Evolutionary conservation across 2,888 invertebrate genomes (phyloP).

Genomic region (Aphidoletes aphidimyza): DNA sequence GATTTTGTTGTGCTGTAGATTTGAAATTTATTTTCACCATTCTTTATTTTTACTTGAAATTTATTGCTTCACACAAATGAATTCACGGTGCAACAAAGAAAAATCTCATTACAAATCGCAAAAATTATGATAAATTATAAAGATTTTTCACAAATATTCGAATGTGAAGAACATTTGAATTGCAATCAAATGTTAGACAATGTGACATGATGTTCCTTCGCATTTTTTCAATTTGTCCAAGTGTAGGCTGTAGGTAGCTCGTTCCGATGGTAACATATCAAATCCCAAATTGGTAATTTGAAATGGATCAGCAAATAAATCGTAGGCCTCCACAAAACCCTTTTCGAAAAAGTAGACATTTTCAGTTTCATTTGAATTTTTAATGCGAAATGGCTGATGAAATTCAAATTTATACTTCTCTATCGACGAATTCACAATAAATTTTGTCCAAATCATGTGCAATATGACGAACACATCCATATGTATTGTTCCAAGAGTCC

Average conservation of each 20-base stretch:
- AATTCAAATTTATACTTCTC: constrained; percentile 63
- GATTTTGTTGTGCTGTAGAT: too few species aligned
- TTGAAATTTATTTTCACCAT: too few species aligned
- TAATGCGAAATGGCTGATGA: too few species aligned
- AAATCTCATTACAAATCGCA: too few species aligned
- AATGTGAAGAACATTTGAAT: too few species aligned
- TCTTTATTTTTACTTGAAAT: too few species aligned
- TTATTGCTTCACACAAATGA: too few species aligned
- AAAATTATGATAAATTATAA: too few species aligned
- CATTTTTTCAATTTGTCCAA: constrained; percentile 63
- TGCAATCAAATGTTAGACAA: background rate
- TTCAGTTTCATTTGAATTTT: too few species aligned
- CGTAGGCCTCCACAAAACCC: constrained; percentile 82
- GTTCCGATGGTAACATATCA: constrained; percentile 68
- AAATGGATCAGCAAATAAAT: constrained; percentile 75
- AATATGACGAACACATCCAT: constrained; percentile 78
- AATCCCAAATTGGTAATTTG: constrained; percentile 76
- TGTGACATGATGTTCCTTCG: constrained; percentile 59
- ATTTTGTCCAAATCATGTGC: constrained; percentile 65
- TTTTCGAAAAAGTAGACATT: too few species aligned
- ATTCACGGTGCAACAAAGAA: too few species aligned
- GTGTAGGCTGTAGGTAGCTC: constrained; percentile 68
- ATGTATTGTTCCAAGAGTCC: constrained; percentile 86
- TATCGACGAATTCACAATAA: constrained; percentile 67
- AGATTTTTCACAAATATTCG: too few species aligned